These are phyloP conservation scores for Parthenolecanium corni DNA, from an alignment of 2,888 invertebrate genomes.

Conservation along the genomic window DNA sequence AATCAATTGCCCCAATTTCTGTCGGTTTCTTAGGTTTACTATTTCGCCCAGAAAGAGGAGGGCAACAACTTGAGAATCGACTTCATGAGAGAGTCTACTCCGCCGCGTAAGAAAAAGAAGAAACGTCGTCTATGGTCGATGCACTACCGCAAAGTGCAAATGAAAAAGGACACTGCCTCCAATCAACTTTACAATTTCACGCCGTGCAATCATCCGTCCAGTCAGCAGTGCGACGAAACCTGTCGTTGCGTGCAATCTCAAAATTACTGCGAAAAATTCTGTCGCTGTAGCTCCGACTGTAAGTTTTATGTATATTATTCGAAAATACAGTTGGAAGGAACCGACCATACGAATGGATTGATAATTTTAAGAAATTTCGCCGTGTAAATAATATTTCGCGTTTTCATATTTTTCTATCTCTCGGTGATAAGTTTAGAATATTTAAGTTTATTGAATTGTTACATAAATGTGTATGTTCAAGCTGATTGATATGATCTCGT, in stretches of 20 bases:
- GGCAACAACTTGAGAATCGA: conserved; percentile 63
- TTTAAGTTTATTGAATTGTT: no score
- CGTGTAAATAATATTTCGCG: no score
- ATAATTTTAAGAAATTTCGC: no score
- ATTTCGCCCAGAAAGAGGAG: conserved; percentile 71
- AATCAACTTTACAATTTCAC: conserved; percentile 76
- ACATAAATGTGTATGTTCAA: no score
- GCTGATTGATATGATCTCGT: no score
- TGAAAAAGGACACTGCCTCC: conserved; percentile 76
- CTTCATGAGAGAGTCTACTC: conserved; percentile 58
- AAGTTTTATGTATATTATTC: no score
- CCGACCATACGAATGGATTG: no score
- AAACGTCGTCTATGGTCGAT: conserved; percentile 88
- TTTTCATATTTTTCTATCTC: neutral
- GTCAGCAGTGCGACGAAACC: conserved; percentile 73
- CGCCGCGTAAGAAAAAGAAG: conserved; percentile 92
- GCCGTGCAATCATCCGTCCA: conserved; percentile 90
- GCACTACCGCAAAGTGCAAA: conserved; percentile 88
- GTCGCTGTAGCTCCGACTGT: conserved; percentile 91
- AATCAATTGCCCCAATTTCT: no score
- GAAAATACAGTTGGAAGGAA: no score
- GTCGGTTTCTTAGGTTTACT: conserved; percentile 50
- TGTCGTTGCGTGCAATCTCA: conserved; percentile 88
- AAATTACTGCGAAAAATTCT: conserved; percentile 98
- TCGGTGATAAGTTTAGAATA: no score